Evolutionary conservation across 2,797 vertebrate genomes (phyloP).

Genomic region (Cryptoprocta ferox): DNA sequence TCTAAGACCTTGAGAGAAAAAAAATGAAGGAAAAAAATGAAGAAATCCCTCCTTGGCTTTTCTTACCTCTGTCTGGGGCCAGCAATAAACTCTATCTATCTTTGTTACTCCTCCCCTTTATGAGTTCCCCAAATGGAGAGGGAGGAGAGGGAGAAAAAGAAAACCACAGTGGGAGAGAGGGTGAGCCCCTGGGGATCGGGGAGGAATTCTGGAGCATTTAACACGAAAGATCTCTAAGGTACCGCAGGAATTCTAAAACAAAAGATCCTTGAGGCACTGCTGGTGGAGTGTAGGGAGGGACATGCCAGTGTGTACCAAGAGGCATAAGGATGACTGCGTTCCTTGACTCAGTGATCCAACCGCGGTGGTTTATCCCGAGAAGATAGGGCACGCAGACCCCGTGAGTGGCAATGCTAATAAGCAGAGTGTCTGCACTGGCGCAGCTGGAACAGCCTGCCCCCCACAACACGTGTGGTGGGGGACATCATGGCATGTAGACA

Average conservation of each 20-base stretch:
- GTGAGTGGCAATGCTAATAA: neutral
- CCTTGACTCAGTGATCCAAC: neutral
- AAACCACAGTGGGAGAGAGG: neutral
- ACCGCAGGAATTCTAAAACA: neutral
- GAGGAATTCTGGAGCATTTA: neutral
- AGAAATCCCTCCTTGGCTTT: conserved; percentile 48
- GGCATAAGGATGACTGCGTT: neutral
- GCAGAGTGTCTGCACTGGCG: neutral
- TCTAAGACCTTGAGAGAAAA: neutral
- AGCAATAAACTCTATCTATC: neutral
- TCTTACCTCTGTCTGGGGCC: conserved; percentile 10
- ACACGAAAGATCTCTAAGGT: neutral
- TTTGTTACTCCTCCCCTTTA: neutral
- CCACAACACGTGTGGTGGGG: neutral
- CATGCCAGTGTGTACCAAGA: neutral
- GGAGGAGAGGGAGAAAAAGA: neutral
- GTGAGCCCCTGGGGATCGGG: neutral
- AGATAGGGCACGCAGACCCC: neutral
- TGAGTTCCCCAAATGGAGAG: neutral
- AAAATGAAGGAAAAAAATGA: neutral
- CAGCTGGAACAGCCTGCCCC: neutral
- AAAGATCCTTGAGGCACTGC: neutral
- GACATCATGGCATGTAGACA: neutral
- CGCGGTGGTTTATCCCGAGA: neutral
- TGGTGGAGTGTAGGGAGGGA: neutral